These are phyloP conservation scores for Fratercula arctica DNA, from an alignment of 2,797 vertebrate genomes.

Conservation along the genomic window DNA sequence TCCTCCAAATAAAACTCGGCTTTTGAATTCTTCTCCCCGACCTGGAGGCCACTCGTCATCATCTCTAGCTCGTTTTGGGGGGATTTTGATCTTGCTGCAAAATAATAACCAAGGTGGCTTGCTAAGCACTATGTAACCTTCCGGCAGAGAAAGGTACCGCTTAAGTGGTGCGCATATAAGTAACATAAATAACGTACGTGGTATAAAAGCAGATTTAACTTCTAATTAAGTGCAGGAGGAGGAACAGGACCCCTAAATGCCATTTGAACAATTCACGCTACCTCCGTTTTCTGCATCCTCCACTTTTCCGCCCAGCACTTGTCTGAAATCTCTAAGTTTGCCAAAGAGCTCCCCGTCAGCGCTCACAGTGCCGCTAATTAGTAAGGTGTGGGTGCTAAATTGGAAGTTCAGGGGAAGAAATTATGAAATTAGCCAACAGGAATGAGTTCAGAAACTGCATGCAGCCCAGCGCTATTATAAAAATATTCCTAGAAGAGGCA, in stretches of 20 bases:
- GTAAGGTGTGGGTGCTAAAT: neutral
- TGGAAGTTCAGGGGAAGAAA: neutral
- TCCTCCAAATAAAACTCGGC: fast-evolving
- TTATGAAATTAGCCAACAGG: neutral
- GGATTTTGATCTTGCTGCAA: neutral
- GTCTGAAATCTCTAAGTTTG: neutral
- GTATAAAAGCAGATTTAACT: neutral
- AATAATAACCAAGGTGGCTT: neutral
- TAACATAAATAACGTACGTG: neutral
- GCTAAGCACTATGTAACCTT: fast-evolving
- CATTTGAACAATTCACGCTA: neutral
- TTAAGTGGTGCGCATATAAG: too few species aligned
- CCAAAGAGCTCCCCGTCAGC: neutral
- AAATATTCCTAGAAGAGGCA: neutral
- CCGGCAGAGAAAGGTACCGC: neutral
- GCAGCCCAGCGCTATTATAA: neutral
- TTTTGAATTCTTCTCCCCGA: neutral
- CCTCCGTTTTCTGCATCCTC: neutral
- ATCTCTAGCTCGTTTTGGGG: neutral
- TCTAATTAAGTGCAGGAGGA: neutral
- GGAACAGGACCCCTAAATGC: neutral
- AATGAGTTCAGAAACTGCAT: neutral
- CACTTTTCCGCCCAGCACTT: neutral
- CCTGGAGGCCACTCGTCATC: neutral
- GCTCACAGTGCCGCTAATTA: neutral